Conservation (phyloP, 2,888 invertebrate genomes). For the Allacma fusca region DNA sequence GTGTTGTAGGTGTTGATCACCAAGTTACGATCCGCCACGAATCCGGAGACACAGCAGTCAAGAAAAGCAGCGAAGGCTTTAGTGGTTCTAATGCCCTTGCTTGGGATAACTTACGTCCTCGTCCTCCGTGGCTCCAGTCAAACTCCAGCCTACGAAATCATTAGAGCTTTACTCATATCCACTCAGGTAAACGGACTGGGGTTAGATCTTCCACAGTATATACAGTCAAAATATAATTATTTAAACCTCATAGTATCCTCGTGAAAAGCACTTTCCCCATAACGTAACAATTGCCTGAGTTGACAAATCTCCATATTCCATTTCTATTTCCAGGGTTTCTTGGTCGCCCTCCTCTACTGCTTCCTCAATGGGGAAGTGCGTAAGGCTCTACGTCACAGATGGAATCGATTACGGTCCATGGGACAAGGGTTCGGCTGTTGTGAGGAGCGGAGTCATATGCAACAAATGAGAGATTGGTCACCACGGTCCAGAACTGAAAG, state of each 20-base stretch:
- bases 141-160: constrained; percentile 77
- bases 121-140: constrained; percentile 83
- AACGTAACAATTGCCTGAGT: not conserved
- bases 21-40: constrained; percentile 88
- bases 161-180: constrained; percentile 83
- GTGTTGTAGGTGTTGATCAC: constrained; percentile 84
- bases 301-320: not conserved
- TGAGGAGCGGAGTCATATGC: constrained; percentile 48
- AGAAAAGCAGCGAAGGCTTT: constrained; percentile 90
- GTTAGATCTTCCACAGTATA: not conserved
- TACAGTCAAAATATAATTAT: no score
- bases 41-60: constrained; percentile 88
- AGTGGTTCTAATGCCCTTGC: constrained; percentile 88
- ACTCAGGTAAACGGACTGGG: constrained; percentile 75
- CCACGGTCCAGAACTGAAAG: constrained; percentile 64
- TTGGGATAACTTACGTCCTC: constrained; percentile 89
- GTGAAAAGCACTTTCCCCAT: not conserved
- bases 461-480: constrained; percentile 70
- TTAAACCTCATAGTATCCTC: not conserved
- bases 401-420: constrained; percentile 78
- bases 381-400: constrained; percentile 82
- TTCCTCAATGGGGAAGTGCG: constrained; percentile 92
- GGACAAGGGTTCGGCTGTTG: constrained; percentile 36
- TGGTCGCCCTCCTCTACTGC: constrained; percentile 89
- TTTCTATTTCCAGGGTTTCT: constrained; percentile 75